Evolutionary conservation across 1,140 invertebrate species (phyloP), one percentile per base, ranked within the genome.

Genomic region (Ceratina japonica): DNA sequence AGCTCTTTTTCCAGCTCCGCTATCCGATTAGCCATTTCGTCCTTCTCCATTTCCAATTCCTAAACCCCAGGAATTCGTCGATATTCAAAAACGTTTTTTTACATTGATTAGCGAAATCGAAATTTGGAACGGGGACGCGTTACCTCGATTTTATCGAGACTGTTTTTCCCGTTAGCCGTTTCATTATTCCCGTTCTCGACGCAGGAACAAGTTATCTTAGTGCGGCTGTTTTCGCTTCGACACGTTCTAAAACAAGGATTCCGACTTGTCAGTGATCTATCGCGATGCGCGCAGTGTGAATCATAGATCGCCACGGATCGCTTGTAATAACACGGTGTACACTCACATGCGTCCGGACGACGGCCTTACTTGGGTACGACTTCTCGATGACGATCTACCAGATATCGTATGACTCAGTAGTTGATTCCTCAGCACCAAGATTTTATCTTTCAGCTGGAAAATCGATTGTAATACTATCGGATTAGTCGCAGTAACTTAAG

Each of bases 361-460:
- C 58, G 82, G 75, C 72, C 88, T 88, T 31, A 82, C 69, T 63
- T 65, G 62, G 20, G 68, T 79, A 27, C 86, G 86, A 37, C 70
- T 84, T 59, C 81, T 86, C 8, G 89, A 89, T n/a, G 90, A 84
- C 24, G 90, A 90, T 82, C 88, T 87, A 74, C 86, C 82, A 24
- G 71, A 62, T 52, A 90, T 88, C 66, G 87, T 90, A 24, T 91
- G 88, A 87, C 87, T 92, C 51, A 91, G 61, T 62, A 93, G 74
- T 78, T 93, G 91, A 86, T 82, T 92, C 65, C 86, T 89, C 62
- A 92, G 76, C 8, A 91, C 84, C 0, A 63, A 59, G 13, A 92
- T 84, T 87, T 92, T 92, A 37, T 92, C 89, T 64, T 91, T 92
- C 37, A 93, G 83, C 91, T 92, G 31, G 82, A 86, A 86, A 27